Evolutionary conservation across 2,113 vertebrate species (phyloP).

Genomic region (Oreochromis spilurus): DNA sequence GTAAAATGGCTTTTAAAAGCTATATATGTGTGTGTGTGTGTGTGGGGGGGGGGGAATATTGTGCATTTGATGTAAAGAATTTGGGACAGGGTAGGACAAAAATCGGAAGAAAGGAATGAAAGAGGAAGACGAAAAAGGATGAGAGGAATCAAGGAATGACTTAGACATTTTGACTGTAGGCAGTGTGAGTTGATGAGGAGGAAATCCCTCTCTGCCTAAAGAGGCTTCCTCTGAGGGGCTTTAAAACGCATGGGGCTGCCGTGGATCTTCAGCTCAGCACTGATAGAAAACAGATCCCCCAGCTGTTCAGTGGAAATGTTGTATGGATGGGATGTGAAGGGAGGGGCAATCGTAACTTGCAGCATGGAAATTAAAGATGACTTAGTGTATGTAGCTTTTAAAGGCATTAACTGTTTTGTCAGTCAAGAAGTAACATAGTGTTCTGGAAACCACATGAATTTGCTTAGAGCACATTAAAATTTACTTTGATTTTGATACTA

Average conservation of each 20-base stretch:
- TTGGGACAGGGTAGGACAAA: background rate
- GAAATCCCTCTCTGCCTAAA: constrained; percentile 53
- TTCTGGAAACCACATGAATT: background rate
- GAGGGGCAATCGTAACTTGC: background rate
- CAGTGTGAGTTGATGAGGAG: constrained; percentile 40
- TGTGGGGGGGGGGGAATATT: background rate
- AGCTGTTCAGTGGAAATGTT: constrained; percentile 2
- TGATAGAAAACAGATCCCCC: constrained; percentile 43
- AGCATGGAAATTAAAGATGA: background rate
- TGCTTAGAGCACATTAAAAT: background rate
- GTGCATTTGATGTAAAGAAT: constrained; percentile 9
- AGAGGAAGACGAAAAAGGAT: background rate
- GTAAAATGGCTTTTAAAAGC: background rate
- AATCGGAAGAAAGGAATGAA: constrained; percentile 8
- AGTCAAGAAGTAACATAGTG: background rate
- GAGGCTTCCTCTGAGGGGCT: constrained; percentile 26
- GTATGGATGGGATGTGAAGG: background rate
- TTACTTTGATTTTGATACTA: background rate
- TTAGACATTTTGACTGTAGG: constrained; percentile 16
- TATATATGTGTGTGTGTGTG: accelerated
- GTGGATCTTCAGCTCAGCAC: constrained; percentile 3
- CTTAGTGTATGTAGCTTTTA: background rate
- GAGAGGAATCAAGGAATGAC: constrained; percentile 18
- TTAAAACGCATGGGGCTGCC: constrained; percentile 27
- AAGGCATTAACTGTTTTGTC: background rate